phyloP scores from a whole-genome alignment of 1,140 invertebrate species.

The Drosophila subpulchrella region DNA sequence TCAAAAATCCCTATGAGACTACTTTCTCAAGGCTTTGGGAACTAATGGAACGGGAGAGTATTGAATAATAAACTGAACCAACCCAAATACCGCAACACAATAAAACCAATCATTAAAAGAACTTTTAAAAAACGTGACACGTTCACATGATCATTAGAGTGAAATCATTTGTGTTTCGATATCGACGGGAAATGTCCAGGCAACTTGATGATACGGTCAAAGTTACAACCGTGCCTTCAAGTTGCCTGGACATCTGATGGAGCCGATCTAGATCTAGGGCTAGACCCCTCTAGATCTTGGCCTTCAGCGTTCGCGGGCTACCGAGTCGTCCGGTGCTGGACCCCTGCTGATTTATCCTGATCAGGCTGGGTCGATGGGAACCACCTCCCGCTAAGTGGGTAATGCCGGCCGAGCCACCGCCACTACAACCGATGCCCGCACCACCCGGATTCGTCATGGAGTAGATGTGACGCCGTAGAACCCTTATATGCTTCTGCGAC shows the following conservation, averaged over 20 bases:
- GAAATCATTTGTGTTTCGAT: slow-evolving; percentile 8
- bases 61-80: not conserved
- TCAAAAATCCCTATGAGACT: not conserved
- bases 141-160: slow-evolving; percentile 26
- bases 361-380: slow-evolving; percentile 8
- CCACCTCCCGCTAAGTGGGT: not conserved
- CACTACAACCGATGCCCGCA: slow-evolving; percentile 4
- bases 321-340: slow-evolving; percentile 25
- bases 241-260: slow-evolving; percentile 36
- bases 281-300: slow-evolving; percentile 13
- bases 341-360: slow-evolving; percentile 17
- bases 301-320: slow-evolving; percentile 33
- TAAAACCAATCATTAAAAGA: slow-evolving; percentile 4
- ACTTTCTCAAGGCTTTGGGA: not conserved
- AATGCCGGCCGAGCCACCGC: slow-evolving; percentile 5
- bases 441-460: slow-evolving; percentile 61
- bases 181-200: slow-evolving; percentile 18
- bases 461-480: slow-evolving; percentile 74
- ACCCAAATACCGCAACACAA: not conserved
- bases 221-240: slow-evolving; percentile 44
- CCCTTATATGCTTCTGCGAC: slow-evolving; percentile 79
- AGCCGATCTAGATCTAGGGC: not conserved
- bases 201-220: slow-evolving; percentile 57
- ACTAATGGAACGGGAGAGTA: not conserved
- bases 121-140: slow-evolving; percentile 5